phyloP scores from a whole-genome alignment of 2,113 vertebrate genomes.

The Bubalus kerabau region DNA sequence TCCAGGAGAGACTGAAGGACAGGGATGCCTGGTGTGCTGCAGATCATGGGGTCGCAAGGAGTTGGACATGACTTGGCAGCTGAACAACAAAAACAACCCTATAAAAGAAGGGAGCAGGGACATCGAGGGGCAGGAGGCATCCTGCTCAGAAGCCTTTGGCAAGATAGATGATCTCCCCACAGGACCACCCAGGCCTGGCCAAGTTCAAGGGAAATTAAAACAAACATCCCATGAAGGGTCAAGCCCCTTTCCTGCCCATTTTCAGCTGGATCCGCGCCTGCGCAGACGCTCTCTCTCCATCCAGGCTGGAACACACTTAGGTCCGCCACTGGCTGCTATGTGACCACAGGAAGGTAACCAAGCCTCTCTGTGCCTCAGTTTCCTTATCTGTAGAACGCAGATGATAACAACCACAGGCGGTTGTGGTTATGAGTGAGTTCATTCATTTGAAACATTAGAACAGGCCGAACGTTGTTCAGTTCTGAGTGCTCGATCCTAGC shows the following conservation, averaged over 20 bases:
- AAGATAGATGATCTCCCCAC: not conserved
- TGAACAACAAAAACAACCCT: not conserved
- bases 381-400: not conserved
- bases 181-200: not conserved
- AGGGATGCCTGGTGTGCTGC: not conserved
- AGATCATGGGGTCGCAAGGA: not conserved
- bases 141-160: not conserved
- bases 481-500: not conserved
- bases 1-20: not conserved
- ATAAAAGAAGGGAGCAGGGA: not conserved
- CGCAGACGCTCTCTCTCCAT: accelerated
- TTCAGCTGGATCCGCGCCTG: not conserved
- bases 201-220: not conserved
- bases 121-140: not conserved
- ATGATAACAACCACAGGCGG: not conserved
- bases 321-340: not conserved
- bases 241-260: not conserved
- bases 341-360: not conserved
- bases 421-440: not conserved
- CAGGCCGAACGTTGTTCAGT: not conserved
- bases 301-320: not conserved
- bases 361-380: not conserved
- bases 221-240: not conserved
- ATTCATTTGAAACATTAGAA: not conserved
- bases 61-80: not conserved